A percentile compares a stretch with the other conserved stretches of the same genome.
Evolutionary conservation across 2,113 vertebrate species (phyloP).

Genomic region (Vombatus ursinus): DNA sequence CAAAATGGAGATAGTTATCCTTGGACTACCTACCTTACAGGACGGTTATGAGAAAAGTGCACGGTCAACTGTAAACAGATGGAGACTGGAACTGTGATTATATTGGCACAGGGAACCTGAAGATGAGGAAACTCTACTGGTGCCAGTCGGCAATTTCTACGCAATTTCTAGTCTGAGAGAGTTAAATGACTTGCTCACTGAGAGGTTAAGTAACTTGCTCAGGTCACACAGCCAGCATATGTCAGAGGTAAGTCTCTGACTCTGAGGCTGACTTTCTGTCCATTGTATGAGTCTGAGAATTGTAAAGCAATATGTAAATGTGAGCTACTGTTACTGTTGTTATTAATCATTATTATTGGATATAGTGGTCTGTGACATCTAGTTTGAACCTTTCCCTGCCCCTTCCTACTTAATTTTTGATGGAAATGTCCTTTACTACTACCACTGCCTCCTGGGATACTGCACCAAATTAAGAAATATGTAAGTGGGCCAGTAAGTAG

Average conservation of each 20-base stretch:
- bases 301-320: background rate
- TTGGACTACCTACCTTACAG: background rate
- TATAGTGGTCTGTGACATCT: background rate
- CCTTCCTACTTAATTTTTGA: slow-evolving; percentile 9
- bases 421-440: background rate
- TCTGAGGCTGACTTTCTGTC: background rate
- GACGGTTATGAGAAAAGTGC: background rate
- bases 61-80: background rate
- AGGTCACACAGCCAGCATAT: background rate
- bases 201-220: background rate
- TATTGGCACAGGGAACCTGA: background rate
- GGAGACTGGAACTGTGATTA: no score
- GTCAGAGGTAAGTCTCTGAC: background rate
- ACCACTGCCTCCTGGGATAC: background rate
- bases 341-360: background rate
- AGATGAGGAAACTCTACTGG: background rate
- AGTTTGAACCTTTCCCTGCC: background rate
- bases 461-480: background rate
- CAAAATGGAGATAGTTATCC: background rate
- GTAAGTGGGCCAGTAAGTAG: background rate
- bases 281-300: background rate
- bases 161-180: background rate
- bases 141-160: background rate
- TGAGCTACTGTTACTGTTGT: background rate
- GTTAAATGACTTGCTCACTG: background rate